Evolutionary conservation across 2,113 vertebrate genomes (phyloP).

Genomic region (Gasterosteus aculeatus): DNA sequence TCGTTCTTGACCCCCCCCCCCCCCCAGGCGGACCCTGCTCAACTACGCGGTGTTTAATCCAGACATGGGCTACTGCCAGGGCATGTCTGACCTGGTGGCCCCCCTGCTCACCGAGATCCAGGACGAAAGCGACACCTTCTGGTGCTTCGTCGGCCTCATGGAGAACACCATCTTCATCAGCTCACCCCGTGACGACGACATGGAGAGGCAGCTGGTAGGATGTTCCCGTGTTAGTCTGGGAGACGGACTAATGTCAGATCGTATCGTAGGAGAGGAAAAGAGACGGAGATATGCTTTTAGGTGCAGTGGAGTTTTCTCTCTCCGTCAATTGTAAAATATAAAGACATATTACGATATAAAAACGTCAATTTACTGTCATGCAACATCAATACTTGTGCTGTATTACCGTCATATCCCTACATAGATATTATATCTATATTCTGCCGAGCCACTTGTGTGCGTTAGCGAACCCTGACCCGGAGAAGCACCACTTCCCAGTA

Average conservation of each 20-base stretch:
- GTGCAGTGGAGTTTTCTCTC: too few species aligned
- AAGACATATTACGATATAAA: neutral
- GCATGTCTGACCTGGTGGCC: conserved; percentile 97
- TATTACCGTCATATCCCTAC: neutral
- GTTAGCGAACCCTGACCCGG: neutral
- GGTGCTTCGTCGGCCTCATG: conserved; percentile 99
- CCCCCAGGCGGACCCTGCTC: conserved; percentile 89
- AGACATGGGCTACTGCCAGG: conserved; percentile 93
- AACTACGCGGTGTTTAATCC: conserved; percentile 96
- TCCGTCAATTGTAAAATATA: too few species aligned
- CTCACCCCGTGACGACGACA: conserved; percentile 94
- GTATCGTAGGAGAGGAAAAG: too few species aligned
- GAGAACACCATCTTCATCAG: conserved; percentile 98
- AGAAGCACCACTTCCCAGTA: neutral
- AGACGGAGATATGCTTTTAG: neutral
- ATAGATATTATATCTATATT: neutral
- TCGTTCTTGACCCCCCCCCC: conserved; percentile 4
- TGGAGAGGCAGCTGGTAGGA: conserved; percentile 97
- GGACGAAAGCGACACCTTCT: conserved; percentile 97
- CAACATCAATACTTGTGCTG: neutral
- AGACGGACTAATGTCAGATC: neutral
- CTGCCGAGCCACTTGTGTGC: neutral
- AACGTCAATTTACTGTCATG: neutral
- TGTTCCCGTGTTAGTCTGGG: accelerated
- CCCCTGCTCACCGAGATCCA: conserved; percentile 93